Percentiles rank a stretch among this genome's conserved stretches.
Evolutionary conservation across 2,888 invertebrate species (phyloP).

Genomic region (Carterocephalus palaemon): DNA sequence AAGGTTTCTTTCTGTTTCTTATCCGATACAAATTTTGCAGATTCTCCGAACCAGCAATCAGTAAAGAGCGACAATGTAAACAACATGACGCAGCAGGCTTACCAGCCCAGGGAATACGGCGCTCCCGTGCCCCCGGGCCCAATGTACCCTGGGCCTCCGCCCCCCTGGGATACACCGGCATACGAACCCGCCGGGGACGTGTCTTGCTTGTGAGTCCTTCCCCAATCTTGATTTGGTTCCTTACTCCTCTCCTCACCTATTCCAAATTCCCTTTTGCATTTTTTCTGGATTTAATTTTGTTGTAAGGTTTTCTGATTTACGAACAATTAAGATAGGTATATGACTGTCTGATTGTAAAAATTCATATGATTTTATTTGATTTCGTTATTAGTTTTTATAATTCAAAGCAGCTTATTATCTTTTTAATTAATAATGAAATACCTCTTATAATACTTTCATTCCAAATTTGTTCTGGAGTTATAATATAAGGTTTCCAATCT

Average conservation of each 20-base stretch:
- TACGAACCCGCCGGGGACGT: constrained; percentile 75
- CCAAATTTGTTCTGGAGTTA: no score
- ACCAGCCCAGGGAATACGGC: constrained; percentile 64
- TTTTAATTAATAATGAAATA: no score
- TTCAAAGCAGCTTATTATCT: no score
- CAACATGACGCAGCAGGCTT: constrained; percentile 69
- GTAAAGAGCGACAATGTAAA: constrained; percentile 77
- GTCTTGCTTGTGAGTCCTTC: constrained; percentile 76
- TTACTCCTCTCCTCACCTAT: constrained; percentile 33
- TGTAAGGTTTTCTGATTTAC: no score
- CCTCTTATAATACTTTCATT: no score
- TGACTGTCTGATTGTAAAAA: constrained; percentile 15
- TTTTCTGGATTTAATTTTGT: constrained; percentile 23
- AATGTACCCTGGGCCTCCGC: constrained; percentile 57
- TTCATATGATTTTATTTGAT: no score
- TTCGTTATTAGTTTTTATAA: no score
- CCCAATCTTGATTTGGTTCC: constrained; percentile 58
- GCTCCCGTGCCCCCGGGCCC: constrained; percentile 50
- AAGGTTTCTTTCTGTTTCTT: no score
- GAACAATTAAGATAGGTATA: no score
- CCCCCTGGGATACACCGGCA: constrained; percentile 64
- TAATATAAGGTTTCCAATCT: no score
- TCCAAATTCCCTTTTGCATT: constrained; percentile 33
- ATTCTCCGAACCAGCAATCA: constrained; percentile 66
- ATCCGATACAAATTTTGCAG: constrained; percentile 55